Percentiles rank a stretch among this genome's conserved stretches.
These are phyloP conservation scores for Aphelinus certus DNA, from an alignment of 1,140 invertebrate species.

Conservation along the genomic window DNA sequence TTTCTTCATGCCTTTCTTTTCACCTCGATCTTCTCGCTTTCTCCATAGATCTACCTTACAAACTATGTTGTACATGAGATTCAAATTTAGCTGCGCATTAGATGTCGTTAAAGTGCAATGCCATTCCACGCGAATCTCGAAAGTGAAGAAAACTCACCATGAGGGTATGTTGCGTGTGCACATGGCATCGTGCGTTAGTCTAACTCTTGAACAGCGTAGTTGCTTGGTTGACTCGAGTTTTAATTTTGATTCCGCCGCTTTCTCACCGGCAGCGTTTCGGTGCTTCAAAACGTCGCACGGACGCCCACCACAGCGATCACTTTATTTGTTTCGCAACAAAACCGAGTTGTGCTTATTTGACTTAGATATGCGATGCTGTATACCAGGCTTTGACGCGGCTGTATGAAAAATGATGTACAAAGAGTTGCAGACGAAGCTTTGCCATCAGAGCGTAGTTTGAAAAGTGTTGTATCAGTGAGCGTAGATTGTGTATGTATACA, in stretches of 20 bases:
- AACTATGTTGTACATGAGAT: too few relatives aligned
- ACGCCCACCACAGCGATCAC: background rate
- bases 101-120: too few relatives aligned
- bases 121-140: too few relatives aligned
- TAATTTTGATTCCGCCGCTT: background rate
- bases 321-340: constrained; percentile 5
- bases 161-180: too few relatives aligned
- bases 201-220: background rate
- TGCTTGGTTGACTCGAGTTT: background rate
- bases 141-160: too few relatives aligned
- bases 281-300: background rate
- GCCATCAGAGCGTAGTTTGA: background rate
- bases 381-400: background rate
- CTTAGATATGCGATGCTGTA: background rate
- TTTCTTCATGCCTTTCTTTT: too few relatives aligned
- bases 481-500: constrained; percentile 16
- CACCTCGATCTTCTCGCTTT: too few relatives aligned
- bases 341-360: background rate
- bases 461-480: constrained; percentile 7
- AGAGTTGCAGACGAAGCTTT: constrained; percentile 5
- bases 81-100: too few relatives aligned
- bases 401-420: background rate
- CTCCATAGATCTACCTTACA: too few relatives aligned
- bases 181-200: background rate
- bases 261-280: background rate